Base-by-base conservation (phyloP, 2,888 invertebrate genomes). In the Pristionchus maxplancki region DNA sequence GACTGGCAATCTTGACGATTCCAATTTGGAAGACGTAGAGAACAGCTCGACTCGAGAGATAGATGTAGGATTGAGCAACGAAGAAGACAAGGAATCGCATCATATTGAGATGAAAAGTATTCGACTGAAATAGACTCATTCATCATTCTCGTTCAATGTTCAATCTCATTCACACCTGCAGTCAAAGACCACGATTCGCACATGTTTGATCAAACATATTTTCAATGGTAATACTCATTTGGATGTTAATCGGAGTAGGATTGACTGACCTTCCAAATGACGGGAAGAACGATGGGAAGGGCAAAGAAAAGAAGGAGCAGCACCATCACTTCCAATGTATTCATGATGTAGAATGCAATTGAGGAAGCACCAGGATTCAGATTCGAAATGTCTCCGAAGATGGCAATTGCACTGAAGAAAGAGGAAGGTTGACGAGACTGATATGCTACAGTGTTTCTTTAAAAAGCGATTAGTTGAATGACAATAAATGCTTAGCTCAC, bases 61-160 rank as follows among this genome's bases (percentile, higher is more conserved):
- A 83, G 53, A 83, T 53, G 82, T 83, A 83, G 0, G 53, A 50
- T 83, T 83, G 82, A 34, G 82, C 50, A 31, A 83, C 53, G n/a
- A 83, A 53, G 53, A 83, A 83, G 20, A 83, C 20, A 15, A 83
- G 53, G 37, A 83, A 83, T 34, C 82, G 82, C 82, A 83, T 83
- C 82, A 83, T 83, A 53, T 83, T 83, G 53, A 83, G 82, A 53
- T 83, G 82, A 31, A 83, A 83, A 8, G 53, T 37, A 11, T 50
- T 53, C 8, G 82, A 83, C 82, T 83, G 82, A 83, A 53, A 50
- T 37, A 34, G 37, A 71, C 37, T n/a, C 20, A n/a, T n/a, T 58
- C 24, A 58, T n/a, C 9, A 58, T 24, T n/a, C 58, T 58, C 58
- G 58, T 58, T 24, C 50, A 50, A 67, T 28, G 6, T 71, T 71